Conservation (phyloP, 2,113 vertebrate genomes). For the Pelecanoides urinatrix region DNA sequence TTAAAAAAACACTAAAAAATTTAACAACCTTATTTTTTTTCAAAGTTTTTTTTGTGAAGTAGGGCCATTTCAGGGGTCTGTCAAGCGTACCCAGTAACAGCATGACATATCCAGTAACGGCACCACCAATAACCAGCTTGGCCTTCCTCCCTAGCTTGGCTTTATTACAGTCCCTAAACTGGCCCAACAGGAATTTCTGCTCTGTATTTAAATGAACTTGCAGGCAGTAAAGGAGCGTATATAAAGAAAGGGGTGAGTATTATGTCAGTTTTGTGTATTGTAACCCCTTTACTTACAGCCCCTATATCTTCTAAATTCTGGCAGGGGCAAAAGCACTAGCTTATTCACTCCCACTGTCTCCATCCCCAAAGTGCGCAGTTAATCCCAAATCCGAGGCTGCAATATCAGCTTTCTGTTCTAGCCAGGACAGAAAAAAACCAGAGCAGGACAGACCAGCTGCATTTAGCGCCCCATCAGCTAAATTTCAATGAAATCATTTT, state of each 20-base stretch:
- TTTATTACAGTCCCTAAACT: neutral
- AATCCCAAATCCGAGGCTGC: neutral
- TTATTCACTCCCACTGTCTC: slow-evolving; percentile 23
- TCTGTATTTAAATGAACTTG: neutral
- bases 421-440: slow-evolving; percentile 34
- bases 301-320: neutral
- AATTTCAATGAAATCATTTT: slow-evolving; percentile 64
- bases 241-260: neutral
- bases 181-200: neutral
- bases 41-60: neutral
- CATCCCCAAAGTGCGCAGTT: neutral
- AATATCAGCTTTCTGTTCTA: slow-evolving; percentile 32
- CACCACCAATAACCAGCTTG: neutral
- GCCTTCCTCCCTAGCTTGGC: neutral
- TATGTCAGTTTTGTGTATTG: neutral
- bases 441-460: slow-evolving; percentile 56
- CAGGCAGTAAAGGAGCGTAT: neutral
- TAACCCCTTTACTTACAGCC: neutral
- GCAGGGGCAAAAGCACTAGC: slow-evolving; percentile 22
- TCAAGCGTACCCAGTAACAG: neutral
- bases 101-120: neutral
- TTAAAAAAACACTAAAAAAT: slow-evolving; percentile 37
- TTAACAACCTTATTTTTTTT: neutral
- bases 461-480: slow-evolving; percentile 60
- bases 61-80: neutral